Base-by-base conservation (phyloP, 92 coral and sea anemone species). In the Scolanthus callimorphus region DNA sequence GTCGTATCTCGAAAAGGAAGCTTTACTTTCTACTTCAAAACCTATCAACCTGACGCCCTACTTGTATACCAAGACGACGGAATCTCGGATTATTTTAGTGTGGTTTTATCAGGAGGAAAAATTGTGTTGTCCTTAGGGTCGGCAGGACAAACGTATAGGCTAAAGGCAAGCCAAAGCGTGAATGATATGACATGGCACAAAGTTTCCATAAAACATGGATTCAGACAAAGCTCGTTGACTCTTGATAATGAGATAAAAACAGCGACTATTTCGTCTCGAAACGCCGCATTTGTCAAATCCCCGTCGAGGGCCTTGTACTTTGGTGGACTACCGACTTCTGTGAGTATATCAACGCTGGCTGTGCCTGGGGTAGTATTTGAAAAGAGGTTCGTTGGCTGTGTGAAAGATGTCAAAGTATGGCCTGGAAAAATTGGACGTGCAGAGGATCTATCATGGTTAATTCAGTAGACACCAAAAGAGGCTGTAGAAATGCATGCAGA, bases 11-110 rank as follows among this genome's bases (percentile, higher is more conserved):
- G 38, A 15, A 54, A 53, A 21, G 64, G 77, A 15, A 59, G 51
- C 17, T 51, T 81, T n/a, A 31, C 71, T 48, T 74, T 81, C 39
- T 68, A 60, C 13, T 81, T 81, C 57, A 81, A 81, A 23, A 75
- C 88, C 10, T 70, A 65, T 46, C 47, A 55, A 2, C 17, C 59
- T 23, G 73, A 81, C 46, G 67, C 82, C 41, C 34, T 81, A 3
- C 63, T 81, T 0, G n/a, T 81, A 44, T 81, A 81, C 28, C 76
- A 69, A 57, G 66, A 69, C 24, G 62, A 66, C 20, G 62, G 73
- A 12, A 26, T 1, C 27, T 13, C 24, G 8, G 73, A 66, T 41
- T 66, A 66, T 17, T 17, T 66, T 1, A 66, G 41, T n/a, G 43
- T 66, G 1, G 73, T 51, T 27, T 52, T 66, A 0, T 3, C 28